phyloP scores from a whole-genome alignment of 2,888 invertebrate species.

The Ophion ventricosus region DNA sequence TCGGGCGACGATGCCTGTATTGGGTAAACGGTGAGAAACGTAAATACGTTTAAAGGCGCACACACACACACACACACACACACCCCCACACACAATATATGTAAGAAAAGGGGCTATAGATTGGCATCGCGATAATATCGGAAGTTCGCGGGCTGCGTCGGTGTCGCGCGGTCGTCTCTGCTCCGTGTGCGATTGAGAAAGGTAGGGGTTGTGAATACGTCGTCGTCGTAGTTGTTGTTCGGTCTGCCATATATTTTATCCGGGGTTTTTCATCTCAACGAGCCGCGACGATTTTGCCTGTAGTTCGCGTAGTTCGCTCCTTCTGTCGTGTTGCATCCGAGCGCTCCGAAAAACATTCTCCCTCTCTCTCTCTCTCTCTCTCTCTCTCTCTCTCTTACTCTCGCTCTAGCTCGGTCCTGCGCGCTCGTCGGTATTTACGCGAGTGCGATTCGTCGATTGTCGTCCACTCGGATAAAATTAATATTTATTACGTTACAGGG shows the following conservation, averaged over 20 bases:
- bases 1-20: neutral
- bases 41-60: neutral
- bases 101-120: constrained; percentile 19
- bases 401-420: constrained; percentile 39
- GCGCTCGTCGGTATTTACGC: constrained; percentile 45
- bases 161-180: constrained; percentile 36
- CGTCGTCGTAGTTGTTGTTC: constrained; percentile 19
- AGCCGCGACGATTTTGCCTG: constrained; percentile 49
- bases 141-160: constrained; percentile 45
- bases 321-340: constrained; percentile 41
- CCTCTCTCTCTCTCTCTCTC: constrained; percentile 1
- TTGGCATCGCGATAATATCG: constrained; percentile 41
- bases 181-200: constrained; percentile 18
- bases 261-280: constrained; percentile 27
- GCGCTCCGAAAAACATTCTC: constrained; percentile 4
- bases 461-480: constrained; percentile 1
- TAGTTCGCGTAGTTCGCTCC: constrained; percentile 67
- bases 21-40: neutral
- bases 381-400: constrained; percentile 69
- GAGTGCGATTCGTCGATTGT: constrained; percentile 53
- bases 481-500: neutral
- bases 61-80: neutral
- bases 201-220: constrained; percentile 48
- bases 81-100: neutral
- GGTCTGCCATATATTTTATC: constrained; percentile 1